Conservation (phyloP, 2,797 vertebrate genomes). For the Gephyroberyx darwinii region DNA sequence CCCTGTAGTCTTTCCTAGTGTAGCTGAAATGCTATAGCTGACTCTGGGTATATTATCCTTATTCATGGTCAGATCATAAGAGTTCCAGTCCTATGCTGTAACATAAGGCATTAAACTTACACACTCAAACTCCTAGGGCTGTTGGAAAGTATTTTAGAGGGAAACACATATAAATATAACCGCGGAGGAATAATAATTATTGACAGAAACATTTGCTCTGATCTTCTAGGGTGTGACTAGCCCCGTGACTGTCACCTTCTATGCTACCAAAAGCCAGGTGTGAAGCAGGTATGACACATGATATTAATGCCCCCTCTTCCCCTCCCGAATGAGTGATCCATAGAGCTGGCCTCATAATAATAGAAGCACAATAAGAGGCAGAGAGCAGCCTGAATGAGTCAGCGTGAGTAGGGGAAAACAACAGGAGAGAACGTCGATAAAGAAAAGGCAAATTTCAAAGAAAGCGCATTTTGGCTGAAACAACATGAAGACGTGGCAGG, state of each 20-base stretch:
- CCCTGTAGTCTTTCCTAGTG: too few relatives aligned
- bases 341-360: constrained; percentile 20
- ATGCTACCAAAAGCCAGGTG: constrained; percentile 23
- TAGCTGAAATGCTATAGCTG: too few relatives aligned
- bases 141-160: not conserved
- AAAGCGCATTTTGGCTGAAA: too few relatives aligned
- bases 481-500: too few relatives aligned
- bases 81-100: too few relatives aligned
- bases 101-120: too few relatives aligned
- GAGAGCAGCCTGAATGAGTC: constrained; percentile 4
- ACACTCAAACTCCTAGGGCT: not conserved
- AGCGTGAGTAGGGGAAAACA: not conserved
- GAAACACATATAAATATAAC: constrained; percentile 8
- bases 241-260: not conserved
- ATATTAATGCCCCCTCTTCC: not conserved
- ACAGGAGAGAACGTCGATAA: constrained; percentile 11
- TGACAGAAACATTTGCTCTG: constrained; percentile 11
- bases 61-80: too few relatives aligned
- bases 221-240: constrained; percentile 4
- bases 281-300: constrained; percentile 27
- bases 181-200: constrained; percentile 17
- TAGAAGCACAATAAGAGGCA: constrained; percentile 18
- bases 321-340: constrained; percentile 14
- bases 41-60: too few relatives aligned
- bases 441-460: constrained; percentile 9